Base-by-base conservation (phyloP, 2,888 invertebrate species). In the Scaptomyza caliginosa region DNA sequence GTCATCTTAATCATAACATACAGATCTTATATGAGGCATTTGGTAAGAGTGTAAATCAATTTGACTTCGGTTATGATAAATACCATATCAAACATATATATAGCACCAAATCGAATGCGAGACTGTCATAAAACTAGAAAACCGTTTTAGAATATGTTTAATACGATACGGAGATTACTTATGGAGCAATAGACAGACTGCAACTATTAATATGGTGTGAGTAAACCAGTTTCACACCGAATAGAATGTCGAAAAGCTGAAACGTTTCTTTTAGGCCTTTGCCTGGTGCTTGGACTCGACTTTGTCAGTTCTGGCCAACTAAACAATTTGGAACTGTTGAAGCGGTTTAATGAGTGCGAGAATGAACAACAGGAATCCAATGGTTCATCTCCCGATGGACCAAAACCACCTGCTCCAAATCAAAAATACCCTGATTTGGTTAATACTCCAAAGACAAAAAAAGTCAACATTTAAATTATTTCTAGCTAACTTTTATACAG, bases 191-290 rank as follows among this genome's bases (percentile, higher is more conserved):
- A 28, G 38, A 10, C n/a, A 32, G 28, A 39, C 5, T 13, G 2
- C 3, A 23, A 38, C 26, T 45, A 3, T 2, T 39, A 23, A 38
- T 23, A 16, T 49, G 38, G 26, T 49, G 55, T 65, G 26, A 65
- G 64, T 54, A 36, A 2, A 11, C 3, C 2, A 39, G 16, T 45
- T 17, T 19, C 24, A 16, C 19, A 24, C 4, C 17, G 2, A 10
- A 32, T 26, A 48, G 3, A 7, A 42, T 26, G 24, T n/a, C 10
- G 17, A 21, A 23, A n/a, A n/a, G n/a, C n/a, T n/a, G n/a, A n/a
- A n/a, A n/a, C n/a, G n/a, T n/a, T n/a, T n/a, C n/a, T n/a, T 32
- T 5, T 39, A 60, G 62, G 21, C 11, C 26, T 60, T 23, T 40
- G 13, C 10, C 10, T 40, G 40, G 23, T 40, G 13, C n/a, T 40